Evolutionary conservation across 2,888 invertebrate genomes (phyloP), one percentile per base, ranked within the genome.

Genomic region (Lapara coniferarum): DNA sequence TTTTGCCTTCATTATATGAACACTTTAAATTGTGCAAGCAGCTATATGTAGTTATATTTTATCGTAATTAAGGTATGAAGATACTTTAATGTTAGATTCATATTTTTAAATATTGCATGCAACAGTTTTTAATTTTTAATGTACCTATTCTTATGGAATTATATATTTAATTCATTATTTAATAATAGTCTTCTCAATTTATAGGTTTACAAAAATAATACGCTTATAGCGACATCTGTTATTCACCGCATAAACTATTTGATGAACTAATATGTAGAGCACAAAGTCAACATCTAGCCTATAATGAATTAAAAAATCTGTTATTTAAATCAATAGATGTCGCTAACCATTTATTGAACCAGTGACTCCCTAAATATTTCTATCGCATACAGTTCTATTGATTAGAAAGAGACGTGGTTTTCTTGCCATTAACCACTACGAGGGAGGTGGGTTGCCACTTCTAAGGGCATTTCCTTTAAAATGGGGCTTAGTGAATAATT

Each of bases 351-450:
- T 4, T 19, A 19, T 19, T n/a, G 19, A 19, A 19, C 10, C 19
- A 55, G 19, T 13, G 19, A 19, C 12, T 19, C 16, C 13, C 8
- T 12, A 63, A 13, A 19, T 63, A 63, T 19, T 49, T 16, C 63
- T 46, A 13, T 63, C 49, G 46, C 63, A 49, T 46, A 49, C 19
- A 49, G 6, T 63, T 19, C 19, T 49, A 16, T 19, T 49, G 12
- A 49, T 49, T 63, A 49, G 63, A 63, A 63, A 63, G 63, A 19
- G 63, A 63, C 0, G 13, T 6, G n/a, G 7, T 13, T 49, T 49
- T 63, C 19, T 19, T 13, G 19, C 49, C 63, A 19, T 63, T 46
- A 63, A 46, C 49, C 12, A 13, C 19, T 63, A 13, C 49, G 16
- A 63, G 63, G 10, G 19, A 30, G 19, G 2, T 12, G 49, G 46